These are phyloP conservation scores for Halocaridina rubra DNA, from an alignment of 2,888 invertebrate species.

Conservation along the genomic window DNA sequence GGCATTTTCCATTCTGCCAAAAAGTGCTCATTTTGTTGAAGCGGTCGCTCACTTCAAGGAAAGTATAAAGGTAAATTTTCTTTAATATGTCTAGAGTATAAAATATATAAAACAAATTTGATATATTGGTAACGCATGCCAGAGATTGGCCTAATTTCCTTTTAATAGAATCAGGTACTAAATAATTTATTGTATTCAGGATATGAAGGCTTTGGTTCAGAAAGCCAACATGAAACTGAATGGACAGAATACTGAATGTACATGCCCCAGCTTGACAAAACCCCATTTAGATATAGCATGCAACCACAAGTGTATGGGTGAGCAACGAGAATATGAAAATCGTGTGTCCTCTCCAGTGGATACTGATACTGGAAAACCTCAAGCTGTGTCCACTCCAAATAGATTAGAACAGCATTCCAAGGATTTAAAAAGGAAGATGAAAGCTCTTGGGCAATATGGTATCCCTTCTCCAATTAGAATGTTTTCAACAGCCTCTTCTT, in stretches of 20 bases:
- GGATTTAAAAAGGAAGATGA: background rate
- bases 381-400: no score
- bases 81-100: background rate
- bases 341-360: no score
- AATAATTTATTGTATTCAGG: background rate
- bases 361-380: no score
- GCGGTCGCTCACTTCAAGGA: constrained; percentile 11
- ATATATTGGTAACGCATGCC: background rate
- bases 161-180: no score
- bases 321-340: no score
- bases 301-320: no score
- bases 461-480: background rate
- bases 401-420: no score
- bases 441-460: background rate
- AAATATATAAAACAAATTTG: background rate
- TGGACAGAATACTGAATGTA: background rate
- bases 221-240: constrained; percentile 34
- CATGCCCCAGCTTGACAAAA: no score
- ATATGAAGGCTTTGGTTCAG: constrained; percentile 10
- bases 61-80: constrained; percentile 23
- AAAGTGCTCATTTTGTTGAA: constrained; percentile 26
- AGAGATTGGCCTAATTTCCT: no score
- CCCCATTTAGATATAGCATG: no score
- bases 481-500: background rate
- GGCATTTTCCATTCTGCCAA: background rate